Base-by-base conservation (phyloP, 2,888 invertebrate genomes). In the Spatulosminthurus flaviceps region DNA sequence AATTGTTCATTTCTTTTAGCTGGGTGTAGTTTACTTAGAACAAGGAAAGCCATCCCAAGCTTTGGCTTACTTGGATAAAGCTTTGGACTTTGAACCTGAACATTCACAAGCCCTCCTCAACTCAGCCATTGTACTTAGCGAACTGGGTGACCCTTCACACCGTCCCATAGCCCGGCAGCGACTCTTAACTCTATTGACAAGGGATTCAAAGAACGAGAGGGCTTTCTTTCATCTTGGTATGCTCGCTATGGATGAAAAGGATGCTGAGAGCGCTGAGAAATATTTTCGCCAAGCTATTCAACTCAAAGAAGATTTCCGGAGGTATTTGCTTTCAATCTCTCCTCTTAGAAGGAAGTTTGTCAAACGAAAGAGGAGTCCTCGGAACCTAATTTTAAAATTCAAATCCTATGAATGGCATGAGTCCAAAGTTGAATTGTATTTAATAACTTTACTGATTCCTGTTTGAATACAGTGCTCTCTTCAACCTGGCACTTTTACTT, bases 221-320 rank as follows among this genome's bases (percentile, higher is more conserved):
- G 94, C 97, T 5, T 95, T 95, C 88, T 98, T 98, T 88, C 97
- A 97, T 89, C 90, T 97, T 77, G 97, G 96, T 83, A 97, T 98
- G 97, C 89, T 98, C 67, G 94, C 96, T 64, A 97, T 97, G 96
- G 97, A 98, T 88, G 95, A 96, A 86, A 92, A 93, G 66, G 94
- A 96, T 87, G 94, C 93, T 64, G 92, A 92, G 43, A 93, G 93
- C 86, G 97, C 97, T 0, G 96, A 97, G 88, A 91, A 93, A 78
- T 96, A 95, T 93, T 97, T 97, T 88, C 91, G 95, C 76, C 92
- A 93, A 79, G 96, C 97, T 0, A 93, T 95, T 0, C 93, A 94
- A 85, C 89, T 95, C 13, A 85, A 85, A 73, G 83, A 83, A 41
- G 85, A 85, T 74, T 85, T 85, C 74, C 71, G 85, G 77, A 85